Base-by-base conservation (phyloP, 2,888 invertebrate species). In the Dioctria rufipes region DNA sequence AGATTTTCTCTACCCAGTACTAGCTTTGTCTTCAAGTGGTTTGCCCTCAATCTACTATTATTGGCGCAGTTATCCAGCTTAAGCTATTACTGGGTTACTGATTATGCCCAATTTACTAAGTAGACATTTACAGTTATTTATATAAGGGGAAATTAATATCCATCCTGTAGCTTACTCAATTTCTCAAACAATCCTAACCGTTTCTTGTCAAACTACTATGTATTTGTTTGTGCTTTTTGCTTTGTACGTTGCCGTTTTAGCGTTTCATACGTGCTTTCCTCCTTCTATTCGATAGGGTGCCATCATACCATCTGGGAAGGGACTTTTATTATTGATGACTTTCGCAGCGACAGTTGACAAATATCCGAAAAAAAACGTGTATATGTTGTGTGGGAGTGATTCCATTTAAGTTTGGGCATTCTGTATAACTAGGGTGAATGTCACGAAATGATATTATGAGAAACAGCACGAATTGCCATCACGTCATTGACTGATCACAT, bases 321-420 rank as follows among this genome's bases (percentile, higher is more conserved):
- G 49, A 69, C 25, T 25, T 25, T 69, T 69, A 69, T 69, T 69
- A 69, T 69, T 69, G 69, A 69, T 69, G 51, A 51, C 54, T 69
- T 51, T 69, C 69, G 51, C 49, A 9, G 49, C 49, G 69, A 69
- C 69, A 69, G 69, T 51, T 69, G 69, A 69, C 69, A 69, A 69
- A 69, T 69, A 49, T 69, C 54, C 6, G 69, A 51, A 25, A 8
- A 11, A 39, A 39, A 39, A 39, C 49, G 69, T 69, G 69, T 69
- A n/a, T 46, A 67, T 46, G 46, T 43, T 42, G 40, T 40, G 39
- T 13, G 11, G n/a, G 67, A 67, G 46, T 46, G 66, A 66, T 66
- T 67, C 13, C 49, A 40, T 67, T 49, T 43, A 67, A 67, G 25
- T 46, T 67, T 51, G 51, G 49, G 43, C 9, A 54, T 54, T 54